Conservation (phyloP, 2,113 vertebrate genomes). For the Carassius carassius region DNA sequence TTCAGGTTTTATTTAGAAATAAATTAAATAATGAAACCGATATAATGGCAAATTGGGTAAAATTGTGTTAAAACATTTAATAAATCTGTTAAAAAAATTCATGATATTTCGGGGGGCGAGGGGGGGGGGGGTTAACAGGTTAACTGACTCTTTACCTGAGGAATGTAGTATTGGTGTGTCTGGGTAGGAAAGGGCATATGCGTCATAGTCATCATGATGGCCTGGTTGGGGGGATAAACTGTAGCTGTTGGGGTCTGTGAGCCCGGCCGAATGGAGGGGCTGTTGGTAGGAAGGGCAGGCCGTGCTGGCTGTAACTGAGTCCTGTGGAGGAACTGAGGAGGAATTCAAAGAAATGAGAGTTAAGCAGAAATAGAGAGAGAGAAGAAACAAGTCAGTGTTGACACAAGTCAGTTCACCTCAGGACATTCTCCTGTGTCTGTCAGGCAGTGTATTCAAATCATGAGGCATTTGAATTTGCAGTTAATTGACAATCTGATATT, state of each 20-base stretch:
- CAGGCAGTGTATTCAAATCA: slow-evolving; percentile 9
- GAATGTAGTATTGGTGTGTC: slow-evolving; percentile 96
- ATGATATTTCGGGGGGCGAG: neutral
- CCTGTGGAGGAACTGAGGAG: slow-evolving; percentile 92
- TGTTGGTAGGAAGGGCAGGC: slow-evolving; percentile 88
- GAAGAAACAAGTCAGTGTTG: neutral
- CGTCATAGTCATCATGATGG: slow-evolving; percentile 96
- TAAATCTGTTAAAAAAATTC: neutral
- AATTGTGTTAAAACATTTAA: neutral
- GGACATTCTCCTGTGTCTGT: neutral
- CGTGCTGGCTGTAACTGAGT: slow-evolving; percentile 91
- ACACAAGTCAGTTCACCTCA: slow-evolving; percentile 17
- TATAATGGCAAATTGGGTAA: neutral
- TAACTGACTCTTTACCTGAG: slow-evolving; percentile 79
- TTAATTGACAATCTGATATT: slow-evolving; percentile 14
- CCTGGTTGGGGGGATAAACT: slow-evolving; percentile 91
- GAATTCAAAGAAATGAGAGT: neutral
- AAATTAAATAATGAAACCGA: neutral
- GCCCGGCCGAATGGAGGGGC: slow-evolving; percentile 87
- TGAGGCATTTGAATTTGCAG: neutral
- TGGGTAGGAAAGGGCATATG: slow-evolving; percentile 94
- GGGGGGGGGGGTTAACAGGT: too few relatives aligned
- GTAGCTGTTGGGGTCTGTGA: slow-evolving; percentile 86
- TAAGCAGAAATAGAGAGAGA: slow-evolving; percentile 6
- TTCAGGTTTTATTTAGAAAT: neutral